These are phyloP conservation scores for Eilema sororculum DNA, from an alignment of 2,888 invertebrate species.

Conservation along the genomic window DNA sequence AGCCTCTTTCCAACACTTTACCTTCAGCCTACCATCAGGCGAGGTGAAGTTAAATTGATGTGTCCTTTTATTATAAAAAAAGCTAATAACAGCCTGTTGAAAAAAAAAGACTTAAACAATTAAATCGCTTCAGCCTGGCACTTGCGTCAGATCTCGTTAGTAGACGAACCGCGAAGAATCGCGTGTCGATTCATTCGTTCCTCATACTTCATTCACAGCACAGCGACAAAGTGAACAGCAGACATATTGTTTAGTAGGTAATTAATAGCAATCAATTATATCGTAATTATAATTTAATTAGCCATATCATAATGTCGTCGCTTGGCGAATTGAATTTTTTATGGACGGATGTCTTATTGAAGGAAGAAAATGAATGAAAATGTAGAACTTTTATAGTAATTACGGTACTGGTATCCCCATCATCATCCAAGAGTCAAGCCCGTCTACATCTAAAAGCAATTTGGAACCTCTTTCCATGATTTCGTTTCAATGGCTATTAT, in stretches of 20 bases:
- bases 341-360: not conserved
- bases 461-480: too few species aligned
- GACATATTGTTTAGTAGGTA: slow-evolving; percentile 1
- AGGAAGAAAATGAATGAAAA: not conserved
- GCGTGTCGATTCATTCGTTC: slow-evolving; percentile 43
- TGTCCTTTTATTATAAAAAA: too few species aligned
- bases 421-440: too few species aligned
- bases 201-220: slow-evolving; percentile 34
- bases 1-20: too few species aligned
- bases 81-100: too few species aligned
- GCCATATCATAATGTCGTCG: not conserved
- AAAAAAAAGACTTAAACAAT: too few species aligned
- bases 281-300: not conserved
- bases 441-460: too few species aligned
- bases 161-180: slow-evolving; percentile 35
- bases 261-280: not conserved
- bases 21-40: too few species aligned
- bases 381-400: too few species aligned
- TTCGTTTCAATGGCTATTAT: too few species aligned
- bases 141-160: slow-evolving; percentile 13
- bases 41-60: too few species aligned
- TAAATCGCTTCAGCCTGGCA: slow-evolving; percentile 18
- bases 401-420: too few species aligned
- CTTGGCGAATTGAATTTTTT: not conserved
- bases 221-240: slow-evolving; percentile 14